Evolutionary conservation across 30 jellyfish, hydroid and myxozoan genomes (phyloP).

Genomic region (Aurelia sp.): DNA sequence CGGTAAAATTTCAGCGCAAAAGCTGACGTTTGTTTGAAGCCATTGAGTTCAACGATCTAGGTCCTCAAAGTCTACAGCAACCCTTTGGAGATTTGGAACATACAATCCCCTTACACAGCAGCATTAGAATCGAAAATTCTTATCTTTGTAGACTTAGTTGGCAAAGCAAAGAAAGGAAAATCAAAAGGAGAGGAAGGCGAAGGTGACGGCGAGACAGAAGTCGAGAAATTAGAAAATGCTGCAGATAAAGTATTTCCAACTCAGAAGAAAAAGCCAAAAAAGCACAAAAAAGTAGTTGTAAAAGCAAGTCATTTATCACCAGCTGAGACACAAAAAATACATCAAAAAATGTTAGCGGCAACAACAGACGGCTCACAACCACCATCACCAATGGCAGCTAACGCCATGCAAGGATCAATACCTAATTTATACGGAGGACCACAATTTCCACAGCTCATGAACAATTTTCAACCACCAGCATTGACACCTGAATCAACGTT

Average conservation of each 20-base stretch:
- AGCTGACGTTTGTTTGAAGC: too few relatives aligned
- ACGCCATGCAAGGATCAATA: slow-evolving; percentile 35
- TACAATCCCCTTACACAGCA: too few relatives aligned
- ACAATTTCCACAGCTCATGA: slow-evolving; percentile 17
- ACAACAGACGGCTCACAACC: slow-evolving; percentile 76
- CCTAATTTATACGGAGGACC: slow-evolving; percentile 53
- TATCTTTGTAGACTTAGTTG: slow-evolving; percentile 61
- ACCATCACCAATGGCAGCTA: slow-evolving; percentile 64
- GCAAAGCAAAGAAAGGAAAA: slow-evolving; percentile 23
- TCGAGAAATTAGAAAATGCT: slow-evolving; percentile 23
- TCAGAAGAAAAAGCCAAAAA: slow-evolving; percentile 55
- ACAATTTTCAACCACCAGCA: slow-evolving; percentile 17
- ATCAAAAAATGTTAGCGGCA: slow-evolving; percentile 82
- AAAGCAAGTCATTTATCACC: slow-evolving; percentile 64
- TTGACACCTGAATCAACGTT: slow-evolving; percentile 36
- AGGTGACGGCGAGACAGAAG: slow-evolving; percentile 37
- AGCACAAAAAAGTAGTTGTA: slow-evolving; percentile 63
- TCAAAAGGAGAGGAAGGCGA: slow-evolving; percentile 8
- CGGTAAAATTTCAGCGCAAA: too few relatives aligned
- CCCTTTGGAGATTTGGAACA: too few relatives aligned
- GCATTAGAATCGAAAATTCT: too few relatives aligned
- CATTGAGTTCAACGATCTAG: too few relatives aligned
- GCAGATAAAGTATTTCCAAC: slow-evolving; percentile 46
- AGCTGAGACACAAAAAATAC: slow-evolving; percentile 75
- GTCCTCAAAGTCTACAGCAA: too few relatives aligned